Evolutionary conservation across 2,888 invertebrate genomes (phyloP).

Genomic region (Cantharis lateralis): DNA sequence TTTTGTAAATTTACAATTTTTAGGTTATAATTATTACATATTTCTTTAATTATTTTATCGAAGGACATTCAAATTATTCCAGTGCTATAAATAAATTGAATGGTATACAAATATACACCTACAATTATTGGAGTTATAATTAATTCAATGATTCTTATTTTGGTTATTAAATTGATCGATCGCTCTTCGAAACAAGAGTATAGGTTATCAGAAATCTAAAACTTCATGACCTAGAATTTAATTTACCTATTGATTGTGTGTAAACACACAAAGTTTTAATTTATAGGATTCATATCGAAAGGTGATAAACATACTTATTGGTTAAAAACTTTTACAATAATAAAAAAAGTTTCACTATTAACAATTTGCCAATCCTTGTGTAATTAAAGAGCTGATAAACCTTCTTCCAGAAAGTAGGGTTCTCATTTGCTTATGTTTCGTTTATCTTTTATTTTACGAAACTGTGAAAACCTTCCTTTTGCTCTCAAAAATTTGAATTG

Average conservation of each 20-base stretch:
- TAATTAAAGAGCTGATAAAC: too few species aligned
- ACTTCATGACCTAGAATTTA: not conserved
- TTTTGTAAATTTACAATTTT: not conserved
- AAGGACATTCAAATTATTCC: not conserved
- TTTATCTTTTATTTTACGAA: too few species aligned
- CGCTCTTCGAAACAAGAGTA: not conserved
- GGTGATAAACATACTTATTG: not conserved
- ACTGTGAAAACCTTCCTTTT: too few species aligned
- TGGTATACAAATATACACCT: not conserved
- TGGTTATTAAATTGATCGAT: not conserved
- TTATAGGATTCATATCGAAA: not conserved
- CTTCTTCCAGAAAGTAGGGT: too few species aligned
- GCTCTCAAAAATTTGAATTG: too few species aligned
- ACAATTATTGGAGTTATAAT: not conserved
- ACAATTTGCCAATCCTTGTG: too few species aligned
- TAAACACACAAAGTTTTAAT: not conserved
- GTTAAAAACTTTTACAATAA: too few species aligned
- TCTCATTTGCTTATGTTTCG: too few species aligned
- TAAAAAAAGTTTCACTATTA: too few species aligned
- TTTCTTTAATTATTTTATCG: not conserved
- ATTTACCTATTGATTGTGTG: not conserved
- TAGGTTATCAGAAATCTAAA: not conserved
- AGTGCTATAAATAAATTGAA: not conserved
- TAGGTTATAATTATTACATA: not conserved
- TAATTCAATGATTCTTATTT: not conserved